Conservation (phyloP, 1,140 invertebrate genomes). For the Pseudobourletiella spinata region DNA sequence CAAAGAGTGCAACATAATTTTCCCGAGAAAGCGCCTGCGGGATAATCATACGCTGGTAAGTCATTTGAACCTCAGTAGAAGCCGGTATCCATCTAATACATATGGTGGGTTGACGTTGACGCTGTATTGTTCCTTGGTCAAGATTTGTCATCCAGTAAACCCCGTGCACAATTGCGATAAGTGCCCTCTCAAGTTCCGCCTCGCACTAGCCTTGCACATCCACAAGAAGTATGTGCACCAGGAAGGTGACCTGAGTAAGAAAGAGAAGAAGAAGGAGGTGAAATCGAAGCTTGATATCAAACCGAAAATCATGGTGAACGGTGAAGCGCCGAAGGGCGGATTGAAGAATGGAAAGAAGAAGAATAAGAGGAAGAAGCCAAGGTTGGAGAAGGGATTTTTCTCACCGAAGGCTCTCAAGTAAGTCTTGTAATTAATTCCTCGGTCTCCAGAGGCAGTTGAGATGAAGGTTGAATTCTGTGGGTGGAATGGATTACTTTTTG, state of each 20-base stretch:
- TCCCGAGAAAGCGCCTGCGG: neutral
- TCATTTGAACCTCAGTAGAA: no score
- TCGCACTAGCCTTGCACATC: neutral
- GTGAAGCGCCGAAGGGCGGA: neutral
- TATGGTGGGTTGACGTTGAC: no score
- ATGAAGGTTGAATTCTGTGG: no score
- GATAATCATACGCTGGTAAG: neutral
- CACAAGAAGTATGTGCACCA: neutral
- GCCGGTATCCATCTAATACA: no score
- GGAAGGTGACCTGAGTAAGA: neutral
- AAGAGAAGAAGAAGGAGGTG: neutral
- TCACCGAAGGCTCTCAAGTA: neutral
- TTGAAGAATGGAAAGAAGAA: constrained; percentile 2
- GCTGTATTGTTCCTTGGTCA: no score
- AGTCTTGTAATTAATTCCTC: no score
- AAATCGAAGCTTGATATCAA: no score
- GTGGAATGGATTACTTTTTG: no score
- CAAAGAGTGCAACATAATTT: constrained; percentile 4
- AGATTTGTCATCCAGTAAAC: no score
- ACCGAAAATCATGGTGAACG: neutral
- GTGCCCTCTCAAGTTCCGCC: neutral
- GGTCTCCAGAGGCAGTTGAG: no score
- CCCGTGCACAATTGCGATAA: neutral
- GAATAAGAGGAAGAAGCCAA: neutral
- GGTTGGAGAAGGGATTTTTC: constrained; percentile 1